Conservation (phyloP, 1,140 invertebrate species). For the Bombus superbus region DNA sequence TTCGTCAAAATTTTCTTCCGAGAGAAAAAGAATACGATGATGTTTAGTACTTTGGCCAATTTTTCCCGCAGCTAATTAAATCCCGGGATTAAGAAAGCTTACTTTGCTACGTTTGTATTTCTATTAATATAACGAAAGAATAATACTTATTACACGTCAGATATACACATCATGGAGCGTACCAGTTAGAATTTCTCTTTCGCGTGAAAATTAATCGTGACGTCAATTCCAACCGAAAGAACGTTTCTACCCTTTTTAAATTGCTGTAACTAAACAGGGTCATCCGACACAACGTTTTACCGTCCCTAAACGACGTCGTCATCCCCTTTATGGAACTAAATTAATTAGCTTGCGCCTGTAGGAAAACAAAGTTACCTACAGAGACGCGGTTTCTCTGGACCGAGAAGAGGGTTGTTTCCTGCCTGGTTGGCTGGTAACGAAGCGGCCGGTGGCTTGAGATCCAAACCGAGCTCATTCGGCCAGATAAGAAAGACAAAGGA, state of each 20-base stretch:
- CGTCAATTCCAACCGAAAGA: neutral
- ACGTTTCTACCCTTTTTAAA: neutral
- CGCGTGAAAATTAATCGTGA: neutral
- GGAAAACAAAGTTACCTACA: constrained; percentile 16
- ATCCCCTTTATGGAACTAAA: constrained; percentile 1
- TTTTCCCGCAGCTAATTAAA: too few relatives aligned
- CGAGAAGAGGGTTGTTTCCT: neutral
- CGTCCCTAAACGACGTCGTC: neutral
- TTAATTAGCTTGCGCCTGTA: constrained; percentile 11
- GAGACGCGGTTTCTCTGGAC: neutral
- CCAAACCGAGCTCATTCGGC: constrained; percentile 29
- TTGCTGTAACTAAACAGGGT: neutral
- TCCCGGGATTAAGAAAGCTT: too few relatives aligned
- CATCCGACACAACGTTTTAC: neutral
- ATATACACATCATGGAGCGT: too few relatives aligned
- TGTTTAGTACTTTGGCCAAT: too few relatives aligned
- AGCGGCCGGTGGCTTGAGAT: neutral
- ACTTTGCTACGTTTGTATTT: too few relatives aligned
- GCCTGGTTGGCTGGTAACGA: neutral
- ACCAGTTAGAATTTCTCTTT: too few relatives aligned
- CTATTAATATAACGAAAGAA: too few relatives aligned
- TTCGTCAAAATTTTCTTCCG: too few relatives aligned
- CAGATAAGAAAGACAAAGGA: constrained; percentile 52
- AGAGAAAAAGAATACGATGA: too few relatives aligned
- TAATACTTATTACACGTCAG: too few relatives aligned